A percentile compares a stretch with the other conserved stretches of the same genome.
Conservation (phyloP, 2,888 invertebrate genomes). For the Allolobophora icterica region DNA sequence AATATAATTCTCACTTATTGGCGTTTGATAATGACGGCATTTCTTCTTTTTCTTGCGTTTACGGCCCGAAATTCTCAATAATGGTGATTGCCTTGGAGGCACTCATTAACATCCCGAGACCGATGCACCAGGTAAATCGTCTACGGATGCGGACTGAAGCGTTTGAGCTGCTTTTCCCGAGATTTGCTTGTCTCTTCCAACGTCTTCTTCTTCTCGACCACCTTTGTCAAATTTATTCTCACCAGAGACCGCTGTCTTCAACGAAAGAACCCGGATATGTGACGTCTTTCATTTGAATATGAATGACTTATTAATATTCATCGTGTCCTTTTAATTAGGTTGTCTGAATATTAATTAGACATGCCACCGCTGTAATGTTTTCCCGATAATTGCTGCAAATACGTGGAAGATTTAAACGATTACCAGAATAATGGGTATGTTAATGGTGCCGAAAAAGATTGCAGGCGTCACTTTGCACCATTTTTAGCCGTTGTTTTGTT, state of each 20-base stretch:
- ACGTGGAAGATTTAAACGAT: neutral
- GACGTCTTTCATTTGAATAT: conserved; percentile 17
- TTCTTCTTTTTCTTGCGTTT: conserved; percentile 58
- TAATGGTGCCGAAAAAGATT: neutral
- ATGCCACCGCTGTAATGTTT: neutral
- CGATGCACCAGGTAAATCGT: conserved; percentile 6
- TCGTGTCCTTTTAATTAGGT: neutral
- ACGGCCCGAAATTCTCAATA: conserved; percentile 65
- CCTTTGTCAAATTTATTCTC: conserved; percentile 13
- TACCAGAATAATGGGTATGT: neutral
- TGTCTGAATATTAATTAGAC: neutral
- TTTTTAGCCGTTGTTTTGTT: neutral
- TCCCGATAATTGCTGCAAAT: neutral
- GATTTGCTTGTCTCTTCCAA: neutral
- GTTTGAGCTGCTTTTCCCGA: neutral
- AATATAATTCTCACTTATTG: conserved; percentile 46
- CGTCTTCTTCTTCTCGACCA: conserved; percentile 20
- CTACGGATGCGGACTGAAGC: neutral
- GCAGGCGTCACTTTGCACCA: neutral
- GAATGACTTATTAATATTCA: neutral
- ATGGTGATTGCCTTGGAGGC: conserved; percentile 61
- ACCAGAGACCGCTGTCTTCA: neutral
- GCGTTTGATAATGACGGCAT: conserved; percentile 63
- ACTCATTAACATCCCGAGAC: conserved; percentile 53
- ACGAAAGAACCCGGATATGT: conserved; percentile 1